Base-by-base conservation (phyloP, 2,113 vertebrate species). In the Alexandromys fortis region DNA sequence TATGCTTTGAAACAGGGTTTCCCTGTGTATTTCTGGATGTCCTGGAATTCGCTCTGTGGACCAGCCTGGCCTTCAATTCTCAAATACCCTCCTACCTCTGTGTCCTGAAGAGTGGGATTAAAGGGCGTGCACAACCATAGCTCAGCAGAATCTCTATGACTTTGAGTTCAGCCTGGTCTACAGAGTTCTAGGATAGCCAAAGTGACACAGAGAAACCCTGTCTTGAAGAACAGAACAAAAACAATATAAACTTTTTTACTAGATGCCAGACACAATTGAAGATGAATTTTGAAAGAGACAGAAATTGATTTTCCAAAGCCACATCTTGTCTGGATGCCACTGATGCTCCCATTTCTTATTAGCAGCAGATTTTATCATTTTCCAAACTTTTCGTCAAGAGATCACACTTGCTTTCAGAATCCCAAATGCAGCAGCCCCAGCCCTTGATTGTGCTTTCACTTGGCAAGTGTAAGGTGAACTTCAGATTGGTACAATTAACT, bases 381-480 rank as follows among this genome's bases (percentile, higher is more conserved):
- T 55, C 47, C 35, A 16, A 17, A 9, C 65, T 92, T 87, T 73
- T 35, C 24, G 42, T 33, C 8, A 55, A 73, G 5, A 78, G 26
- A 0, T 90, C 14, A 68, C 42, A 79, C 13, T 90, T 91, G 10
- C 21, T 1, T 88, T 88, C 58, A 89, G n/a, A 91, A 83, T 93
- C 55, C 12, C 87, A 61, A 77, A 35, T 52, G 70, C 6, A 77
- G 45, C 77, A 47, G 81, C 22, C 26, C 9, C 3, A 87, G 47
- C 8, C 7, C 89, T 91, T 86, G 22, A 45, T 72, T 77, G 75
- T 94, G 5, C 28, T 86, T 94, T 95, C 5, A 28, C 38, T 55
- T 93, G 16, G 38, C 7, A 94, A 65, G 49, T 4, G 49, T 95
- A 94, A 94, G 33, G 17, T 75, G 28, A 95, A 92, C 67, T 22